Conservation (phyloP, 2,113 vertebrate species). For the Mormyrus lacerda region DNA sequence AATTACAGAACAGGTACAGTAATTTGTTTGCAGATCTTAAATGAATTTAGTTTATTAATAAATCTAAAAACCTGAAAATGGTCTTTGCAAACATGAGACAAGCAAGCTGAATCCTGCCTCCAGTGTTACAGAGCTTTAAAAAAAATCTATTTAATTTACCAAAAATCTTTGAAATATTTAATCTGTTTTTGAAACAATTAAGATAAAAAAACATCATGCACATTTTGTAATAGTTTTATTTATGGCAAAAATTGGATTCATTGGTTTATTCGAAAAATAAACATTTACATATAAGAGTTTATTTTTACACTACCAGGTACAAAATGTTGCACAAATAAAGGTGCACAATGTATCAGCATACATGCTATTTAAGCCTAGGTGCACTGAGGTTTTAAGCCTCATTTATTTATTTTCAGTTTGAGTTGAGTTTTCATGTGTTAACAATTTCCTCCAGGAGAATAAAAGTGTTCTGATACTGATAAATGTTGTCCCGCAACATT, state of each 20-base stretch:
- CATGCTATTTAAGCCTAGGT: too few relatives aligned
- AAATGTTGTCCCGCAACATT: too few relatives aligned
- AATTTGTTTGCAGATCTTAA: background rate
- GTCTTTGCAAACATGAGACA: background rate
- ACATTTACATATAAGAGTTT: background rate
- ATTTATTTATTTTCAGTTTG: too few relatives aligned
- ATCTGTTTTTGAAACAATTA: background rate
- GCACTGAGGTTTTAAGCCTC: too few relatives aligned
- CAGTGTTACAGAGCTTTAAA: background rate
- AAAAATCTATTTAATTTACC: background rate
- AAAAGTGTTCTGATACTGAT: too few relatives aligned
- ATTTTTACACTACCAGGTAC: too few relatives aligned
- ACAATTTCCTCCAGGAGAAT: too few relatives aligned
- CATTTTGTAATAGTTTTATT: background rate
- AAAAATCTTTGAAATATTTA: background rate
- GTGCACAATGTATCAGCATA: too few relatives aligned
- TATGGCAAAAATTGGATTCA: background rate
- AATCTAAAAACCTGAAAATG: background rate
- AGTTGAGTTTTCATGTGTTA: too few relatives aligned
- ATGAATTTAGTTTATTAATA: background rate
- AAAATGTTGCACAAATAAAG: too few relatives aligned
- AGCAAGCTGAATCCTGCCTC: background rate
- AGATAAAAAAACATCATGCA: background rate
- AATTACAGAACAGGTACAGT: background rate
- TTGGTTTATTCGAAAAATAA: background rate